Evolutionary conservation across 2,113 vertebrate genomes (phyloP).

Genomic region (Bagarius yarrelli): DNA sequence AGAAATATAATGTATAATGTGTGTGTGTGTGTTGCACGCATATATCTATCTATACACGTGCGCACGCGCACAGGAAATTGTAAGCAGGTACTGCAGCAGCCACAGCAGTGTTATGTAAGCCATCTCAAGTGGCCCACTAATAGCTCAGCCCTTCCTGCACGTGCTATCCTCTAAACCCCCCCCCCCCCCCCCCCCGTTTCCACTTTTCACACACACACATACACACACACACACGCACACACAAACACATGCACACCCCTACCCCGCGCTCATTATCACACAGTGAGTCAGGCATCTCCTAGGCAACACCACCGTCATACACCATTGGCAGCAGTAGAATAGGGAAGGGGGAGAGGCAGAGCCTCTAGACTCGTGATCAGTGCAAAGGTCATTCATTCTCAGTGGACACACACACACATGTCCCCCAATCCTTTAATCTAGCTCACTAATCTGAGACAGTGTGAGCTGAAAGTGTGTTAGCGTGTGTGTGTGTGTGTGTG

Average conservation of each 20-base stretch:
- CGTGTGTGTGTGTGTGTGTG: not conserved
- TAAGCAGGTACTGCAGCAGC: conserved; percentile 72
- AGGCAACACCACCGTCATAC: conserved; percentile 56
- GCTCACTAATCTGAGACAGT: not conserved
- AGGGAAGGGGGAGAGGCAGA: not conserved
- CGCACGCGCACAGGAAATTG: conserved; percentile 48
- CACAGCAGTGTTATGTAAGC: conserved; percentile 71
- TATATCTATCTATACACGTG: not conserved
- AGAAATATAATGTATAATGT: not conserved
- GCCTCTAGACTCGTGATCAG: conserved; percentile 44
- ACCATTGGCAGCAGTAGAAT: conserved; percentile 42
- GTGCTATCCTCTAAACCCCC: conserved; percentile 63
- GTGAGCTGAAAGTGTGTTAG: not conserved
- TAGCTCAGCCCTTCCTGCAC: conserved; percentile 73
- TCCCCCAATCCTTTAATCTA: conserved; percentile 1
- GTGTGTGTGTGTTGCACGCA: too few species aligned
- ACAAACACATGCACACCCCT: conserved; percentile 46
- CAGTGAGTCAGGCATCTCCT: conserved; percentile 57
- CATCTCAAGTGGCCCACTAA: conserved; percentile 75
- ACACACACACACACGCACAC: conserved; percentile 35
- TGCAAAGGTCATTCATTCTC: conserved; percentile 52
- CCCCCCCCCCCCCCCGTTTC: not conserved
- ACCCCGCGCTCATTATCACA: conserved; percentile 44
- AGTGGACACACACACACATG: not conserved
- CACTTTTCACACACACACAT: conserved; percentile 16